phyloP scores from a whole-genome alignment of 2,888 invertebrate species.

The Neoascia interrupta region DNA sequence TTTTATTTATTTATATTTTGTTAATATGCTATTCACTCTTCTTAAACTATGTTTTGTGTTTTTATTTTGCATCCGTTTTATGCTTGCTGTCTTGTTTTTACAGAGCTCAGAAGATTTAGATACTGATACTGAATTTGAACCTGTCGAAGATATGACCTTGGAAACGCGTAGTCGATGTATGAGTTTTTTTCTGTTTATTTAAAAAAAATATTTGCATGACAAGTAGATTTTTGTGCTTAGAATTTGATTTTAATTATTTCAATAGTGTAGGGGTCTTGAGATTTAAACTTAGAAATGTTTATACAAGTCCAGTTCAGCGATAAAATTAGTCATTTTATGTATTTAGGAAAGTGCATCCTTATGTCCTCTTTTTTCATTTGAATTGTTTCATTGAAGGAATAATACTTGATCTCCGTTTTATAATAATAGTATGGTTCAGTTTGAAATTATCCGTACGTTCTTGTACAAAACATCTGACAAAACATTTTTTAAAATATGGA shows the following conservation, averaged over 20 bases:
- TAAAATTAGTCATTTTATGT: too few species aligned
- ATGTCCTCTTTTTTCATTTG: too few species aligned
- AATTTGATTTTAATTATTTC: slow-evolving; percentile 20
- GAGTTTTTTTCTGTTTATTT: slow-evolving; percentile 73
- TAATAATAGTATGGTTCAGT: too few species aligned
- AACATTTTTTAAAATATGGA: too few species aligned
- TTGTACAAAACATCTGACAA: too few species aligned
- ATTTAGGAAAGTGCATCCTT: too few species aligned
- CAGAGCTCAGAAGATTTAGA: slow-evolving; percentile 85
- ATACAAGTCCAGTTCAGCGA: too few species aligned
- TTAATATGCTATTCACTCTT: slow-evolving; percentile 45
- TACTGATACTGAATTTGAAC: slow-evolving; percentile 86
- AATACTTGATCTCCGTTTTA: too few species aligned
- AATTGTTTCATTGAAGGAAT: too few species aligned
- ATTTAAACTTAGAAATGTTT: too few species aligned
- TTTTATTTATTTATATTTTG: slow-evolving; percentile 60
- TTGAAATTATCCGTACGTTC: too few species aligned
- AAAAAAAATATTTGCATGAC: slow-evolving; percentile 49
- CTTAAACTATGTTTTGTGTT: slow-evolving; percentile 62
- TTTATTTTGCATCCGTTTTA: slow-evolving; percentile 70
- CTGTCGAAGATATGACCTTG: slow-evolving; percentile 85
- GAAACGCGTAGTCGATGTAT: slow-evolving; percentile 85
- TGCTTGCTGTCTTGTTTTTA: slow-evolving; percentile 70
- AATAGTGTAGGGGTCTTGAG: too few species aligned
- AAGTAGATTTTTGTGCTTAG: slow-evolving; percentile 24